phyloP scores from a whole-genome alignment of 2,113 vertebrate genomes.

The Miniopterus natalensis region DNA sequence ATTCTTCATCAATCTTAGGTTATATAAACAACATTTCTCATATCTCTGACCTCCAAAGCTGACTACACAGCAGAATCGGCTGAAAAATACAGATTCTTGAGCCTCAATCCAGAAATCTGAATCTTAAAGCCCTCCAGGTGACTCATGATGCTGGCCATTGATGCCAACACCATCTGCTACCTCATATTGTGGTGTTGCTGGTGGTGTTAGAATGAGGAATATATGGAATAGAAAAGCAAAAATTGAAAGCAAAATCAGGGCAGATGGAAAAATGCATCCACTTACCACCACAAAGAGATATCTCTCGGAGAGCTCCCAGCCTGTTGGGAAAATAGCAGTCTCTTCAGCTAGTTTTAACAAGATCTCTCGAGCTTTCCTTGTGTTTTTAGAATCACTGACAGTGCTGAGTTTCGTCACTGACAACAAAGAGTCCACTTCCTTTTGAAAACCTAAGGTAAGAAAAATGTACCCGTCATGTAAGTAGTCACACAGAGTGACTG shows the following conservation, averaged over 20 bases:
- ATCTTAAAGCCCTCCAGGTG: background rate
- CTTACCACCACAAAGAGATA: constrained; percentile 95
- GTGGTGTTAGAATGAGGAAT: background rate
- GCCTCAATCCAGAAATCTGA: background rate
- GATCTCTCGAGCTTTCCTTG: constrained; percentile 89
- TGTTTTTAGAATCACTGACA: constrained; percentile 90
- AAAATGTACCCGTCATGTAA: background rate
- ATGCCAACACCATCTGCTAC: background rate
- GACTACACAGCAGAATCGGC: background rate
- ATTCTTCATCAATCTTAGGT: background rate
- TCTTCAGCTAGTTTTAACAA: constrained; percentile 91
- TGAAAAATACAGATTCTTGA: background rate
- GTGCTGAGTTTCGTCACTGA: constrained; percentile 91
- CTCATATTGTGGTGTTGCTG: too few species aligned
- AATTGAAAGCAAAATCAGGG: background rate
- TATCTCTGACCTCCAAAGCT: background rate
- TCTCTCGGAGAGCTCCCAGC: constrained; percentile 89
- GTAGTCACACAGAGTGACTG: background rate
- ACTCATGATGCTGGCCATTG: too few species aligned
- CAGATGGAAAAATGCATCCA: background rate
- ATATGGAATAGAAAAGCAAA: background rate
- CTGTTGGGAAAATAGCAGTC: constrained; percentile 92
- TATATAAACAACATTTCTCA: background rate
- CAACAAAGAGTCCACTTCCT: constrained; percentile 93
- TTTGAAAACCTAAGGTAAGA: constrained; percentile 92